Evolutionary conservation across 2,113 vertebrate genomes (phyloP).

Genomic region (Hippocampus comes): DNA sequence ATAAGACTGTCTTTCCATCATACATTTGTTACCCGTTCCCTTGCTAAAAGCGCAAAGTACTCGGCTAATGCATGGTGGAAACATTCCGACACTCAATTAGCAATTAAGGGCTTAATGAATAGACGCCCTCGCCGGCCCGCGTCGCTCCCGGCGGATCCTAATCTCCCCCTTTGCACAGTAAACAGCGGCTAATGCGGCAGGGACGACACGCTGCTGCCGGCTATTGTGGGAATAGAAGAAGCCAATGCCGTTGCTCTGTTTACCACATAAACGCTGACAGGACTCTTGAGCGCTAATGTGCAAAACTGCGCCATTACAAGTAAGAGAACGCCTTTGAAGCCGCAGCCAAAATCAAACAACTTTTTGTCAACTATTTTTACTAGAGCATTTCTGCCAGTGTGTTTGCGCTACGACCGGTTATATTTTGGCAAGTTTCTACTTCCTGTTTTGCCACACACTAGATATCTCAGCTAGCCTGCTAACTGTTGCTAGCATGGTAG

Average conservation of each 20-base stretch:
- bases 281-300: neutral
- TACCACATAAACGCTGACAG: neutral
- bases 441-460: neutral
- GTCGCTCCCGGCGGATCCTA: conserved; percentile 47
- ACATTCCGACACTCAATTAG: conserved; percentile 71
- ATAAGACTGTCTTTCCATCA: conserved; percentile 32
- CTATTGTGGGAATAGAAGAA: conserved; percentile 33
- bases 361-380: neutral
- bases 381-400: neutral
- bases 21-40: conserved; percentile 40
- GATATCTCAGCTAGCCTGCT: too few relatives aligned
- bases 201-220: conserved; percentile 20
- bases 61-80: conserved; percentile 63
- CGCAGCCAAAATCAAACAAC: neutral
- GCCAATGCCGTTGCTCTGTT: neutral
- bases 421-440: neutral
- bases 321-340: neutral
- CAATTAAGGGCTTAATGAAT: conserved; percentile 70
- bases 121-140: conserved; percentile 49
- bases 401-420: neutral
- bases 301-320: neutral
- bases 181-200: conserved; percentile 40
- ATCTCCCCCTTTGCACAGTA: conserved; percentile 55
- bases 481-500: too few relatives aligned
- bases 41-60: conserved; percentile 59